A percentile compares a stretch with the other conserved stretches of the same genome.
Evolutionary conservation across 2,888 invertebrate genomes (phyloP).

Genomic region (Dione vanillae): DNA sequence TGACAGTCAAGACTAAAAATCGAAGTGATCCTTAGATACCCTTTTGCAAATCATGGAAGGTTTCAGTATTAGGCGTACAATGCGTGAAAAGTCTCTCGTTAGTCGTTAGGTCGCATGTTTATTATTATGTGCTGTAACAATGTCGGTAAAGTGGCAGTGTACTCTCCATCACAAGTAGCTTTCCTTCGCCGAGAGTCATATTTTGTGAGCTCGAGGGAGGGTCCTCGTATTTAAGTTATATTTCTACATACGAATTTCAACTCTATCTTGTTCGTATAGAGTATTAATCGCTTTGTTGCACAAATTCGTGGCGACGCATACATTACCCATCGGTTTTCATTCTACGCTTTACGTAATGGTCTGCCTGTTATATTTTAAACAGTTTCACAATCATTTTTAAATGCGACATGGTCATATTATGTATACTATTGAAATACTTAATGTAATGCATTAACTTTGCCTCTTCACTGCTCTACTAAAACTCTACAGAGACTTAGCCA

Average conservation of each 20-base stretch:
- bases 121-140: slow-evolving; percentile 50
- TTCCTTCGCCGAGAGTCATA: slow-evolving; percentile 51
- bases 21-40: slow-evolving; percentile 38
- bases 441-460: slow-evolving; percentile 33
- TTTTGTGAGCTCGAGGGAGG: slow-evolving; percentile 40
- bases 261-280: slow-evolving; percentile 26
- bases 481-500: slow-evolving; percentile 22
- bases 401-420: slow-evolving; percentile 32
- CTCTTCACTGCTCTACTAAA: slow-evolving; percentile 23
- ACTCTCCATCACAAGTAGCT: slow-evolving; percentile 63
- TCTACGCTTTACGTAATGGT: slow-evolving; percentile 44
- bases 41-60: slow-evolving; percentile 37
- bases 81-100: slow-evolving; percentile 37
- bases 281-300: slow-evolving; percentile 15
- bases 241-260: slow-evolving; percentile 31
- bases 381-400: slow-evolving; percentile 35
- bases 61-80: slow-evolving; percentile 37
- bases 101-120: slow-evolving; percentile 40
- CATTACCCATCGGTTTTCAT: slow-evolving; percentile 47
- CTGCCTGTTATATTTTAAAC: slow-evolving; percentile 40
- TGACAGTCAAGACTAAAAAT: slow-evolving; percentile 34
- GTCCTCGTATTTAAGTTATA: slow-evolving; percentile 41
- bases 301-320: slow-evolving; percentile 50
- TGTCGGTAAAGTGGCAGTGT: slow-evolving; percentile 66
- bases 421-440: slow-evolving; percentile 26